Percentiles rank a stretch among this genome's conserved stretches.
Evolutionary conservation across 2,888 invertebrate species (phyloP).

Genomic region (Lepidonotus clava): DNA sequence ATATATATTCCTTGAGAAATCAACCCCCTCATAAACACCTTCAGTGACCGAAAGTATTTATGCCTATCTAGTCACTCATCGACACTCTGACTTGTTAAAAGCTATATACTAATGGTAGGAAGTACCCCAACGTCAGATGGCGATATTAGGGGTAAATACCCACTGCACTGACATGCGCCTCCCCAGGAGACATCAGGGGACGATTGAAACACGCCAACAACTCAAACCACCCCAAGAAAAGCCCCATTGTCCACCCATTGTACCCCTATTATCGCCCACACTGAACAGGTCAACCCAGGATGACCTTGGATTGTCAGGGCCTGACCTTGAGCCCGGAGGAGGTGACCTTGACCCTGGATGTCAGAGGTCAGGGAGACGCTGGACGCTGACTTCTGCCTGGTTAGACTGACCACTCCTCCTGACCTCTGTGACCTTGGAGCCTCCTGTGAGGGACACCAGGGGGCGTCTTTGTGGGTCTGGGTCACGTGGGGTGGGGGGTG

Average conservation of each 20-base stretch:
- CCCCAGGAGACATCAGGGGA: too few species aligned
- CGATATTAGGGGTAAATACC: too few species aligned
- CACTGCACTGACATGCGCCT: too few species aligned
- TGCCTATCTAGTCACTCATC: too few species aligned
- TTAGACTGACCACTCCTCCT: constrained; percentile 48
- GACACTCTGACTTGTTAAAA: too few species aligned
- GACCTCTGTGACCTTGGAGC: neutral
- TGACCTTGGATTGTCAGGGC: neutral
- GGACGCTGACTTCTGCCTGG: constrained; percentile 45
- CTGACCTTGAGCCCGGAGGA: neutral
- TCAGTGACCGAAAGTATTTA: too few species aligned
- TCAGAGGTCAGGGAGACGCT: constrained; percentile 15
- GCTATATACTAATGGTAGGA: too few species aligned
- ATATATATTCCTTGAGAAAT: too few species aligned
- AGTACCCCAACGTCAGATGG: too few species aligned
- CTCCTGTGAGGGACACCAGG: neutral
- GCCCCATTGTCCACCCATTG: constrained; percentile 22
- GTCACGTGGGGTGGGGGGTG: neutral
- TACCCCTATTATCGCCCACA: neutral
- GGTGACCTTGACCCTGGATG: neutral
- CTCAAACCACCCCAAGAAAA: neutral
- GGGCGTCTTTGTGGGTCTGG: constrained; percentile 22
- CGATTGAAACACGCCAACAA: too few species aligned
- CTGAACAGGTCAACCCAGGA: too few species aligned
- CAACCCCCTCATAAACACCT: too few species aligned